Evolutionary conservation across 2,888 invertebrate genomes (phyloP).

Genomic region (Noctua fimbriata): DNA sequence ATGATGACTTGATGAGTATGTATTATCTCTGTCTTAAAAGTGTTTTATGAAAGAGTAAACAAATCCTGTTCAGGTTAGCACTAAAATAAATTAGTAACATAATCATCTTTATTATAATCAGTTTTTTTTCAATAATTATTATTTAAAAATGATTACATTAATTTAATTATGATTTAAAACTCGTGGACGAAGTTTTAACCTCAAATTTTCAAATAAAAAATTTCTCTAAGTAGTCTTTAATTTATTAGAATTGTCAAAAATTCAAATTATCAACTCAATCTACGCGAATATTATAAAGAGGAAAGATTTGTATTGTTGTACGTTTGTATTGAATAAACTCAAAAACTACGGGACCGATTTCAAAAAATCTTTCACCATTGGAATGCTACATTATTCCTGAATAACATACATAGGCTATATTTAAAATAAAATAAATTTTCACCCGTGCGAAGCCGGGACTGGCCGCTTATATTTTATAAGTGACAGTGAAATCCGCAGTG

Average conservation of each 20-base stretch:
- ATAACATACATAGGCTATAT: no score
- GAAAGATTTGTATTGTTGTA: no score
- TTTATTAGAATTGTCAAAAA: neutral
- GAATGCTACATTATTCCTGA: no score
- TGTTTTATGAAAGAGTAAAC: neutral
- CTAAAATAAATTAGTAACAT: neutral
- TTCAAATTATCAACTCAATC: neutral
- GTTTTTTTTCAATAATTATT: neutral
- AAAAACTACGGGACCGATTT: no score
- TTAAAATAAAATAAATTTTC: no score
- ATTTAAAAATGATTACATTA: neutral
- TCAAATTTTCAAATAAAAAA: neutral
- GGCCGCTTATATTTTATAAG: neutral
- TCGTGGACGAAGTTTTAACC: neutral
- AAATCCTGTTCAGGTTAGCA: neutral
- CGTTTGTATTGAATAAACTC: no score
- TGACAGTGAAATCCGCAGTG: neutral
- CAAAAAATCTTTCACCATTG: no score
- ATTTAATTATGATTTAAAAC: neutral
- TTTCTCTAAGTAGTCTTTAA: neutral
- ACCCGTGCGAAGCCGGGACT: no score
- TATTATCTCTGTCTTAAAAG: neutral
- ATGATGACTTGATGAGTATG: neutral
- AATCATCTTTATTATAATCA: neutral
- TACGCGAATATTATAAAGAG: no score